These are phyloP conservation scores for Oikopleura vanhoeffeni DNA, from an alignment of 23 tunicate genomes.

Conservation along the genomic window DNA sequence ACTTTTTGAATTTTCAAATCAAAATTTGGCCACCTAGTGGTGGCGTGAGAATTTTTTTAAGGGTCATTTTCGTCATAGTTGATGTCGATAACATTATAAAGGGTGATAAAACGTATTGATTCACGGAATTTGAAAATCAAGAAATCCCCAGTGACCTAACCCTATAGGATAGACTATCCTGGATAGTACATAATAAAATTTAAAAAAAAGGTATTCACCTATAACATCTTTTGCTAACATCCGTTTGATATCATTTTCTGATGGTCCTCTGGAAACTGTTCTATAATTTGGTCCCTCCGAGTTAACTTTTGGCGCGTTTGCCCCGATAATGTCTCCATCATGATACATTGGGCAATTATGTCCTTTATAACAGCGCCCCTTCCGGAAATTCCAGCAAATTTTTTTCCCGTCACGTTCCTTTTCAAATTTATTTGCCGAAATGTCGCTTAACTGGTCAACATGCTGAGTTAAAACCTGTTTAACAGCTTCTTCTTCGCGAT, in stretches of 20 bases:
- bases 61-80: no score
- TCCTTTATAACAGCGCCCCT: slow-evolving; percentile 10
- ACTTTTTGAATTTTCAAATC: no score
- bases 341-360: slow-evolving; percentile 4
- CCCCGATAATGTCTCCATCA: background rate
- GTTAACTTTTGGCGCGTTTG: background rate
- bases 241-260: background rate
- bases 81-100: no score
- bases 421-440: background rate
- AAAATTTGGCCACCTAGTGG: no score
- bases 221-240: background rate
- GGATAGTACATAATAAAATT: no score
- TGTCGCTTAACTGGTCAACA: background rate
- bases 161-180: no score
- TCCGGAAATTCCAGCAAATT: slow-evolving; percentile 14
- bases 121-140: no score
- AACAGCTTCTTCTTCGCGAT: background rate
- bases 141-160: no score
- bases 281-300: background rate
- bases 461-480: background rate
- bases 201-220: no score
- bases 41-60: no score
- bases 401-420: slow-evolving; percentile 13
- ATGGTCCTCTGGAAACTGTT: background rate
- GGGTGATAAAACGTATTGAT: no score